These are phyloP conservation scores for Dermolepida albohirtum DNA, from an alignment of 2,888 invertebrate species.

Conservation along the genomic window DNA sequence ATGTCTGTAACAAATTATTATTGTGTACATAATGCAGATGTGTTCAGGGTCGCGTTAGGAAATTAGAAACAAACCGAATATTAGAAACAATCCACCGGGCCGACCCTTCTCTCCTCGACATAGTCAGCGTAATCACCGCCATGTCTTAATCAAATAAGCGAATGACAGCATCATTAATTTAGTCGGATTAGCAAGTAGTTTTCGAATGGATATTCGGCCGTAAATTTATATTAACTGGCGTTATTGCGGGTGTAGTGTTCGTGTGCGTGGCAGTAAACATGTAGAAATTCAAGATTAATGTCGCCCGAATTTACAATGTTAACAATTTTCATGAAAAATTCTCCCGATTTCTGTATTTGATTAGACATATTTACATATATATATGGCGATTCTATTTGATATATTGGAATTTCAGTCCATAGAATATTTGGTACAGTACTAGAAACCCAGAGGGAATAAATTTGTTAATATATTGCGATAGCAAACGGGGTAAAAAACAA, in stretches of 20 bases:
- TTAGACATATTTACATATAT: no score
- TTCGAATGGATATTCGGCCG: constrained; percentile 15
- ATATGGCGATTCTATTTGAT: no score
- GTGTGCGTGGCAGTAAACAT: no score
- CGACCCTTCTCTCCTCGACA: not conserved
- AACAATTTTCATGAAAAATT: not conserved
- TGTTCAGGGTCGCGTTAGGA: not conserved
- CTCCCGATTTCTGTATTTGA: no score
- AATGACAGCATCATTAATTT: constrained; percentile 25
- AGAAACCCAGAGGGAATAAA: no score
- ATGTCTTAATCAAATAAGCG: constrained; percentile 24
- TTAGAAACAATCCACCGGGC: constrained; percentile 15
- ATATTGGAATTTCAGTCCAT: no score
- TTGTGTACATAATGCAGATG: not conserved
- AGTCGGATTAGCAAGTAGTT: constrained; percentile 18
- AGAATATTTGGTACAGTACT: no score
- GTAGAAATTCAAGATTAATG: constrained; percentile 2
- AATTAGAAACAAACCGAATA: constrained; percentile 18
- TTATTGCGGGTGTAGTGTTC: constrained; percentile 5
- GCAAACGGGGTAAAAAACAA: no score
- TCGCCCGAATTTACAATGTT: not conserved
- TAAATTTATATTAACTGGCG: constrained; percentile 21
- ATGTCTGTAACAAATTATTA: not conserved
- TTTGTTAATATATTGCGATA: no score
- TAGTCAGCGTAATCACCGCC: constrained; percentile 14